phyloP scores from a whole-genome alignment of 2,888 invertebrate genomes.

The Leptinotarsa rubiginosa region DNA sequence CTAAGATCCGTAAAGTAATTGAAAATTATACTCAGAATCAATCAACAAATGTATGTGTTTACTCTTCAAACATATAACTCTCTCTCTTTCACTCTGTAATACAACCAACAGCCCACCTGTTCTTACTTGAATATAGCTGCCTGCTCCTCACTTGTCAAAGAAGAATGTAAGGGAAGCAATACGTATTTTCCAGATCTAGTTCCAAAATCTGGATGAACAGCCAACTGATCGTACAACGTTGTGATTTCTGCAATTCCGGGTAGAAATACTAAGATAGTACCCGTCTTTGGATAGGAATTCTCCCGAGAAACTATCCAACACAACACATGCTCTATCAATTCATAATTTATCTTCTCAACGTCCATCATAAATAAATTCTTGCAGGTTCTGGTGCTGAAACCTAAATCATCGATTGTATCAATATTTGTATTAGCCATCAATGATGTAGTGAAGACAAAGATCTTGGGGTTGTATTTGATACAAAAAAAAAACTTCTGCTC shows the following conservation, averaged over 20 bases:
- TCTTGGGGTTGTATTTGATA: too few species aligned
- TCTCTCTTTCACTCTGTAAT: too few species aligned
- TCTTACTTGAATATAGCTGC: conserved; percentile 22
- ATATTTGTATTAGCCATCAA: neutral
- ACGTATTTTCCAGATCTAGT: conserved; percentile 75
- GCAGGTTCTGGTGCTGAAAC: conserved; percentile 73
- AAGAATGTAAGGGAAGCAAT: conserved; percentile 87
- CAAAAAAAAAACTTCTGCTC: too few species aligned
- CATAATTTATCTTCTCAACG: conserved; percentile 81
- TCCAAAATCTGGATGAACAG: conserved; percentile 74
- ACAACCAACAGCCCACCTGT: neutral
- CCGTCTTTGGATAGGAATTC: conserved; percentile 76
- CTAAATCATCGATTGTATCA: conserved; percentile 52
- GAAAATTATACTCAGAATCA: neutral
- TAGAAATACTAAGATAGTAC: conserved; percentile 83
- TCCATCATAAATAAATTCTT: conserved; percentile 84
- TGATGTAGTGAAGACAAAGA: too few species aligned
- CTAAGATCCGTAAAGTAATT: too few species aligned
- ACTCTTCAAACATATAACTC: too few species aligned
- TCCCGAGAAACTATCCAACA: conserved; percentile 78
- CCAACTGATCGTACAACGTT: conserved; percentile 75
- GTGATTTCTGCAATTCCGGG: conserved; percentile 86
- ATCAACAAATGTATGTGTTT: neutral
- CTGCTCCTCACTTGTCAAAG: conserved; percentile 87
- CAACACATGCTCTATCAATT: conserved; percentile 79